These are phyloP conservation scores for Empidonax alnorum DNA, from an alignment of 2,113 vertebrate species.

Conservation along the genomic window DNA sequence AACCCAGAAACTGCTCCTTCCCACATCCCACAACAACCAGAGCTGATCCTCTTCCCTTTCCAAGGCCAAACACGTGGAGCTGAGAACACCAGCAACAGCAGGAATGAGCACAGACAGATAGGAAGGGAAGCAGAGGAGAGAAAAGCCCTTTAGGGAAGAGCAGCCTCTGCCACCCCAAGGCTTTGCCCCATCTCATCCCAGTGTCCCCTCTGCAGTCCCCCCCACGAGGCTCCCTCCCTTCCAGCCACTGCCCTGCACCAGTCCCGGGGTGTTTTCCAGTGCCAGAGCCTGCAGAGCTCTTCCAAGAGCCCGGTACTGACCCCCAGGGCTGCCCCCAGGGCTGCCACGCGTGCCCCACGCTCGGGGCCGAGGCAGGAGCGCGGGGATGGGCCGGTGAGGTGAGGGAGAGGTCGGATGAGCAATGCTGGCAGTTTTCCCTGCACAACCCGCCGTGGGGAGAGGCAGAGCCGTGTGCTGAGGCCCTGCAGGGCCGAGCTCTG, in stretches of 20 bases:
- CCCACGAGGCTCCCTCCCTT: neutral
- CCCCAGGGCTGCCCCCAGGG: neutral
- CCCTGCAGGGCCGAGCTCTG: accelerated
- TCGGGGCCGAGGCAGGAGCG: neutral
- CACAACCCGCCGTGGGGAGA: neutral
- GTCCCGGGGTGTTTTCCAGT: neutral
- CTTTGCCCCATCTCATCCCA: neutral
- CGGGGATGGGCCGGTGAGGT: accelerated
- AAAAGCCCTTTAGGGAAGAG: neutral
- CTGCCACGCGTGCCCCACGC: neutral
- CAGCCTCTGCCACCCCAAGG: neutral
- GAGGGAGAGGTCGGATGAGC: neutral
- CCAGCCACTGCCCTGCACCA: neutral
- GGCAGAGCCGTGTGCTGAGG: neutral
- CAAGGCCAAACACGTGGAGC: neutral
- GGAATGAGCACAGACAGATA: neutral
- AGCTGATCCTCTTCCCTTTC: neutral
- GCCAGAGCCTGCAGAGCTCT: neutral
- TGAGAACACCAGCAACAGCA: neutral
- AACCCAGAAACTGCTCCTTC: neutral
- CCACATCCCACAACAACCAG: neutral
- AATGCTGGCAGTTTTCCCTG: neutral
- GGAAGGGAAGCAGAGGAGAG: neutral
- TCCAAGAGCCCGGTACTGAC: neutral
- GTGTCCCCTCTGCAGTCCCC: neutral